Evolutionary conservation across 2,113 vertebrate species (phyloP), one percentile per base, ranked within the genome.

Genomic region (Geococcyx californianus): DNA sequence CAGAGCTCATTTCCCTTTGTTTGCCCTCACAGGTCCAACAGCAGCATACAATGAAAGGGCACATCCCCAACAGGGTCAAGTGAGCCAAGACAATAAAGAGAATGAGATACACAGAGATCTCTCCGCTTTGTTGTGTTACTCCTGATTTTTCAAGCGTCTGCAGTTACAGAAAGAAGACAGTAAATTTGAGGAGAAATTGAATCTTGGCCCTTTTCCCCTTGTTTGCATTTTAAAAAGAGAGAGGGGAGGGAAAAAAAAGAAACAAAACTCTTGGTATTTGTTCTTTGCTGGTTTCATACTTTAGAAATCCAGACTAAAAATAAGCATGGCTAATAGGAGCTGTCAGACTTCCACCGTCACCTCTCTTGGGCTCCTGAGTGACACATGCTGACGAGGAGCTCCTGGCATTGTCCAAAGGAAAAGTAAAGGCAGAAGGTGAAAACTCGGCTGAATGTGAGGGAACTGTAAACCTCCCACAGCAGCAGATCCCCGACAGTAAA

Each of bases 171-270:
- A 26, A 72, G 97, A 98, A 76, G 40, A 96, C 87, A 90, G 95
- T 97, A 98, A 87, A 98, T 98, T 52, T 92, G 97, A 98, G 96
- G 90, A 97, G 96, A 97, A 98, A 97, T 96, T 93, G 96, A 97
- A 98, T 97, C 94, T 97, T 96, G 94, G 7, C 16, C 52, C 40
- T 52, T 74, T 64, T 58, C 24, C 25, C 28, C 38, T 19, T 4
- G 13, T 24, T 79, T 75, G 59, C 11, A 34, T 44, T 76, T 54
- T 1, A 70, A 64, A 56, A n/a, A 58, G 14, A 58, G 20, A 16
- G 12, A 1, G 8, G 12, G 3, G 10, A 47, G 28, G 36, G 18
- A 19, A 1, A 7, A 31, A 16, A 44, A 51, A 52, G 31, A n/a
- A 11, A 5, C 1, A 29, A 54, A 45, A 18, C 7, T 83, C 20